Percentiles rank a stretch among this genome's conserved stretches.
Evolutionary conservation across 2,113 vertebrate species (phyloP).

Genomic region (Aegithalos caudatus): DNA sequence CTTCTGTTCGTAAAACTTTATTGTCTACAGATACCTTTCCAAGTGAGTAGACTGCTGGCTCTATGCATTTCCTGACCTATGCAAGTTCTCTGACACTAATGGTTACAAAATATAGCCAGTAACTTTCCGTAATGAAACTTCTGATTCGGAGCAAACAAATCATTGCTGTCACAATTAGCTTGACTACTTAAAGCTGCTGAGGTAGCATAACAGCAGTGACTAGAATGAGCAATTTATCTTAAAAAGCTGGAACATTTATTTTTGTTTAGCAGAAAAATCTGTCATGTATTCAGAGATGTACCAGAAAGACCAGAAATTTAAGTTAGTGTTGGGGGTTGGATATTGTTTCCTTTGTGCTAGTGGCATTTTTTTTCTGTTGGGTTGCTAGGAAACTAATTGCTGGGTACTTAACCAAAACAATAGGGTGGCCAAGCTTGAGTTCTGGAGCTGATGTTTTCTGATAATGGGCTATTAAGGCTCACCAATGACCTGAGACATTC

Average conservation of each 20-base stretch:
- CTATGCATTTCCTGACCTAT: not conserved
- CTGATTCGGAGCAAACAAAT: not conserved
- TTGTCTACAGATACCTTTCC: not conserved
- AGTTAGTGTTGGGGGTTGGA: too few species aligned
- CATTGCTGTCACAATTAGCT: not conserved
- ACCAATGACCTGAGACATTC: too few species aligned
- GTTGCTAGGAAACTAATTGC: too few species aligned
- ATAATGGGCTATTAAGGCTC: too few species aligned
- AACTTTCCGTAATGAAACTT: not conserved
- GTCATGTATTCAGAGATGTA: not conserved
- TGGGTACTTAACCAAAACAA: too few species aligned
- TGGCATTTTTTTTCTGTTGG: too few species aligned
- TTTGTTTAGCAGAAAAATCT: not conserved
- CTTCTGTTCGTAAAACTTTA: conserved; percentile 42
- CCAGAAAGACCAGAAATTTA: not conserved
- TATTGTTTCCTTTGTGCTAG: too few species aligned
- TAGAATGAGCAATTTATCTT: not conserved
- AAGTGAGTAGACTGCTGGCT: conserved; percentile 51
- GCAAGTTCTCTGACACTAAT: not conserved
- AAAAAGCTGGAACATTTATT: not conserved
- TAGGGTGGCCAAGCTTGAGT: too few species aligned
- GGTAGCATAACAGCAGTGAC: not conserved
- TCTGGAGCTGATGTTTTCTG: too few species aligned
- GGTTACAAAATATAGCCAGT: not conserved
- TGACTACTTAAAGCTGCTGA: not conserved